Evolutionary conservation across 1,140 invertebrate genomes (phyloP).

Genomic region (Macrosteles quadrilineatus): DNA sequence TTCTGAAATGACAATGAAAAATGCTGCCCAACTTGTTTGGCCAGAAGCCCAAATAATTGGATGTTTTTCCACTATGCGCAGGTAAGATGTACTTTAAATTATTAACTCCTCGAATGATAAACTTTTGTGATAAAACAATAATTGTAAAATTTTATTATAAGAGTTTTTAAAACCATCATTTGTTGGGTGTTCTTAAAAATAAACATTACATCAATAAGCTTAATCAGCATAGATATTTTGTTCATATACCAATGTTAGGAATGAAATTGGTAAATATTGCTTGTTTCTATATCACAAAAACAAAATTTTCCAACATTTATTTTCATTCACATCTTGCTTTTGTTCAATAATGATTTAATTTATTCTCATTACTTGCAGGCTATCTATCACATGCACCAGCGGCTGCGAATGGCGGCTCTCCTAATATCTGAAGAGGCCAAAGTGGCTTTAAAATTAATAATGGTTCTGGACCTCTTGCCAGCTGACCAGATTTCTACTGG

Average conservation of each 20-base stretch:
- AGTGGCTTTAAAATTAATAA: neutral
- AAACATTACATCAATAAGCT: neutral
- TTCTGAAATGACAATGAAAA: neutral
- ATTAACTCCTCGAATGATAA: neutral
- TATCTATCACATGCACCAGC: neutral
- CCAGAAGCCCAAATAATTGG: neutral
- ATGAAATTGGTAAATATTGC: neutral
- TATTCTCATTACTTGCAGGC: neutral
- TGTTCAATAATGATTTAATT: neutral
- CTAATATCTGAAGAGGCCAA: neutral
- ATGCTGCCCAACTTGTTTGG: neutral
- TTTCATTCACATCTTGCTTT: neutral
- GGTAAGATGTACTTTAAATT: neutral
- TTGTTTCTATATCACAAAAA: neutral
- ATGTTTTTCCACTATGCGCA: constrained; percentile 5
- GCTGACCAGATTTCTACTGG: neutral
- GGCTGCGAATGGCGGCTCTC: neutral
- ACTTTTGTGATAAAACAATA: neutral
- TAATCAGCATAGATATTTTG: neutral
- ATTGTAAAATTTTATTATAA: neutral
- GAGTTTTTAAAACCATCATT: neutral
- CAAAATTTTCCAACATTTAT: neutral
- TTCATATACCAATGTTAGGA: neutral
- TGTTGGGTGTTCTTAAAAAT: neutral
- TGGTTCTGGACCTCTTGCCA: neutral